A percentile compares a stretch with the other conserved stretches of the same genome.
These are phyloP conservation scores for Polymixis lichenea DNA, from an alignment of 2,888 invertebrate genomes.

Conservation along the genomic window DNA sequence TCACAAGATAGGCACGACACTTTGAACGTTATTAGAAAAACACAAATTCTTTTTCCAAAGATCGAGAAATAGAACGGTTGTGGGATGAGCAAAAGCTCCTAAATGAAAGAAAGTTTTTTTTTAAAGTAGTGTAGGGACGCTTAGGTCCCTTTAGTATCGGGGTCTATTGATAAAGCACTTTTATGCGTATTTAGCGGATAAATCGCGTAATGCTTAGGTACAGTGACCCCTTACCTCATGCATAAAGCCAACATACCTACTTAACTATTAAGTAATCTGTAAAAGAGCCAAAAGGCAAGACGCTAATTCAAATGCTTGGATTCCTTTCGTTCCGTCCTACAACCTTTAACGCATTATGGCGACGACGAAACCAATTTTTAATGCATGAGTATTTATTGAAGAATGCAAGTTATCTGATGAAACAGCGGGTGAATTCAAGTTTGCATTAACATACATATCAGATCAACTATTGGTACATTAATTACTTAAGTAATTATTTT, in stretches of 20 bases:
- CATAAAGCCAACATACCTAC: background rate
- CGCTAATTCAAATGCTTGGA: slow-evolving; percentile 21
- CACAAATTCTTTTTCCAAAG: background rate
- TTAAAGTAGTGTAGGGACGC: too few species aligned
- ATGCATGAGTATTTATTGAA: slow-evolving; percentile 11
- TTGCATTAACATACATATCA: background rate
- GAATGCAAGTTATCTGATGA: slow-evolving; percentile 24
- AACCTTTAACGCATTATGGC: slow-evolving; percentile 9
- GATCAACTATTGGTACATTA: slow-evolving; percentile 2
- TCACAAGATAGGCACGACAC: background rate
- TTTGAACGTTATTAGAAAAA: background rate
- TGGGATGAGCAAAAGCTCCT: background rate
- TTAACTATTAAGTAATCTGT: slow-evolving; percentile 5
- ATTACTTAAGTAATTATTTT: background rate
- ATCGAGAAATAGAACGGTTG: background rate
- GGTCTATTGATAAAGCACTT: too few species aligned
- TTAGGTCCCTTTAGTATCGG: too few species aligned
- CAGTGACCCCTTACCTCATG: background rate
- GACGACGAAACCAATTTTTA: slow-evolving; percentile 20
- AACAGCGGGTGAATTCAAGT: slow-evolving; percentile 16
- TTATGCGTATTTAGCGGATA: too few species aligned
- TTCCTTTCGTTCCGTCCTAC: slow-evolving; percentile 29
- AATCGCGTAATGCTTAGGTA: background rate
- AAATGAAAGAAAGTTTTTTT: background rate
- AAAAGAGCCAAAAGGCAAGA: background rate